Base-by-base conservation (phyloP, 1,140 invertebrate genomes). In the Harpegnathos saltator region DNA sequence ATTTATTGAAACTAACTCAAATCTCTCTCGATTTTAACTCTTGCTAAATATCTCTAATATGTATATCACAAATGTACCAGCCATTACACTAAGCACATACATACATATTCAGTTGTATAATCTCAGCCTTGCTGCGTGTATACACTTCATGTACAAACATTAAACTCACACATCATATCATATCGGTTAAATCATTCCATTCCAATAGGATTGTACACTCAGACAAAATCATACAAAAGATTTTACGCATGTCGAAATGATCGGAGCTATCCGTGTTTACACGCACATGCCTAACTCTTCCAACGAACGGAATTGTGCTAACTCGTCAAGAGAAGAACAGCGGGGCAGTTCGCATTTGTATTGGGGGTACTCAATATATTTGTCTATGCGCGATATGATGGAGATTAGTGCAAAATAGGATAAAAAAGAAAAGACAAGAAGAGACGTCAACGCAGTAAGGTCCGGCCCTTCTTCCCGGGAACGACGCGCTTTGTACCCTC, bases 201-300 rank as follows among this genome's bases (percentile, higher is more conserved):
- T 75, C 29, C 29, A 33, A 5, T 33, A 33, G 74, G 29, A 83
- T 82, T 68, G 50, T 44, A 87, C 73, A 61, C 73, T 73, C 66
- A 87, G 26, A 63, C 26, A 73, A 88, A 58, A 83, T 80, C 83
- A 85, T 72, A 87, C 86, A 85, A 71, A 78, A 75, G 75, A 56
- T 15, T 26, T 48, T 58, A 73, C 83, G 71, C 71, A 88, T 48
- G 38, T 82, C 77, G 68, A 65, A 65, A 87, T 89, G 84, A 89
- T 90, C 89, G 83, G 61, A 90, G 89, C 89, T 90, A 89, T 83
- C 86, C 87, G 89, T 50, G 58, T 71, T 83, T 11, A 63, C 29
- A 80, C 65, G 44, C 62, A 33, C 29, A 87, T 61, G 59, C 56
- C 59, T 80, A 56, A 73, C 44, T 65, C 66, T 44, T 65, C 65